These are phyloP conservation scores for Lomographa bimaculata DNA, from an alignment of 2,888 invertebrate genomes.

Conservation along the genomic window DNA sequence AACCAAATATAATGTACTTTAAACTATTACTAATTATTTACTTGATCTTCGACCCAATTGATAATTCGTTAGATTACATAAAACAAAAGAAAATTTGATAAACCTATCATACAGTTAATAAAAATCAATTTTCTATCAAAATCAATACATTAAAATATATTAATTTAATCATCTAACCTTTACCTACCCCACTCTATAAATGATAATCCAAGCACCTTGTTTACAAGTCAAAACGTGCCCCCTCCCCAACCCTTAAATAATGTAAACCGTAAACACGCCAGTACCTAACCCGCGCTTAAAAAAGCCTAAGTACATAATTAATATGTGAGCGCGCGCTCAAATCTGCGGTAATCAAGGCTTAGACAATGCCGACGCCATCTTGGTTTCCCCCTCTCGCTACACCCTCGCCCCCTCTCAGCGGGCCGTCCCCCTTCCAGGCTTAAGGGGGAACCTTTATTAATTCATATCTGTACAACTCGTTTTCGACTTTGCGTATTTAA, in stretches of 20 bases:
- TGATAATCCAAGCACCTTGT: not conserved
- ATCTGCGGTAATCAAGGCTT: slow-evolving; percentile 76
- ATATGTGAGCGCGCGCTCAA: slow-evolving; percentile 72
- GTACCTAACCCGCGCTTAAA: slow-evolving; percentile 35
- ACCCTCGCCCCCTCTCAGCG: slow-evolving; percentile 33
- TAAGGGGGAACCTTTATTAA: slow-evolving; percentile 60
- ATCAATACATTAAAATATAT: too few species aligned
- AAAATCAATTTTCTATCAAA: too few species aligned
- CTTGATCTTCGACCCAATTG: too few species aligned
- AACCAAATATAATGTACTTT: too few species aligned
- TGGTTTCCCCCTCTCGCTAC: slow-evolving; percentile 45
- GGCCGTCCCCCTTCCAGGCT: slow-evolving; percentile 41
- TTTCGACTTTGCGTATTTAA: slow-evolving; percentile 51
- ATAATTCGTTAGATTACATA: too few species aligned
- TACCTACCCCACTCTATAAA: too few species aligned
- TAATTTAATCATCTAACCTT: too few species aligned
- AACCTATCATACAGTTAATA: too few species aligned
- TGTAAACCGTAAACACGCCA: slow-evolving; percentile 47
- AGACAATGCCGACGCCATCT: slow-evolving; percentile 79
- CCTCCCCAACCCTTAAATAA: slow-evolving; percentile 27
- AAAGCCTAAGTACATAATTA: slow-evolving; percentile 75
- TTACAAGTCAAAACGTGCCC: slow-evolving; percentile 5
- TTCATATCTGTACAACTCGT: slow-evolving; percentile 55
- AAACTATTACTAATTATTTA: too few species aligned
- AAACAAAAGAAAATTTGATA: too few species aligned